phyloP scores from a whole-genome alignment of 2,113 vertebrate genomes.

The Leptodactylus fuscus region DNA sequence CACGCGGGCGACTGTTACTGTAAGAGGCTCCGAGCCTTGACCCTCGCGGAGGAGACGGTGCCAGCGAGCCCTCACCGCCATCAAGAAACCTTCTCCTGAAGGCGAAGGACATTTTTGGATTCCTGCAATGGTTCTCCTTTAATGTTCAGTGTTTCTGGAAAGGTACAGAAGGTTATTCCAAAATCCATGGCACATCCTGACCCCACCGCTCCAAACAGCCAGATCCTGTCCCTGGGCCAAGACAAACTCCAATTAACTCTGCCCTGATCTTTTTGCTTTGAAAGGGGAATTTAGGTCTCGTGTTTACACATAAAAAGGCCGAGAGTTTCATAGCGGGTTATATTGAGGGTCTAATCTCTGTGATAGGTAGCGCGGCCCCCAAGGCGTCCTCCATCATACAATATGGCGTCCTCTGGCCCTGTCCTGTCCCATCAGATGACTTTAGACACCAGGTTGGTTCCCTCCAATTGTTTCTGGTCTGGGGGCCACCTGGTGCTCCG shows the following conservation, averaged over 20 bases:
- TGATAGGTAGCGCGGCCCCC: background rate
- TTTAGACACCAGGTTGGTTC: too few species aligned
- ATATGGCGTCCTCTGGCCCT: too few species aligned
- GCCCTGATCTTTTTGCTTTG: conserved; percentile 28
- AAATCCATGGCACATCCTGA: conserved; percentile 42
- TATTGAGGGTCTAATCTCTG: background rate
- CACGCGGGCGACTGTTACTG: conserved; percentile 17
- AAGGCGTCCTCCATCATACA: background rate
- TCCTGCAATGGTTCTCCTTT: conserved; percentile 5
- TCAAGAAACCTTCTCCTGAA: background rate
- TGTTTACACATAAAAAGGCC: conserved; percentile 17
- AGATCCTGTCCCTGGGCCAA: conserved; percentile 34
- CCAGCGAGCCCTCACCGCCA: background rate
- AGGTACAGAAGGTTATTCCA: conserved; percentile 46
- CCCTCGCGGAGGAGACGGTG: background rate
- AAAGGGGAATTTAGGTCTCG: conserved; percentile 22
- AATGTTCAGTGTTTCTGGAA: conserved; percentile 24
- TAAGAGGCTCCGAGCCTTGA: background rate
- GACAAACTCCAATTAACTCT: conserved; percentile 51
- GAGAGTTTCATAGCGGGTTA: conserved; percentile 18
- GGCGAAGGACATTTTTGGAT: background rate
- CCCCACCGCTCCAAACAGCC: conserved; percentile 39
- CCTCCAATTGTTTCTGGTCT: too few species aligned
- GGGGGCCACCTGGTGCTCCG: too few species aligned
- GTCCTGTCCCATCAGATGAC: too few species aligned